Evolutionary conservation across 2,888 invertebrate genomes (phyloP).

Genomic region (Physocephala rufipes): DNA sequence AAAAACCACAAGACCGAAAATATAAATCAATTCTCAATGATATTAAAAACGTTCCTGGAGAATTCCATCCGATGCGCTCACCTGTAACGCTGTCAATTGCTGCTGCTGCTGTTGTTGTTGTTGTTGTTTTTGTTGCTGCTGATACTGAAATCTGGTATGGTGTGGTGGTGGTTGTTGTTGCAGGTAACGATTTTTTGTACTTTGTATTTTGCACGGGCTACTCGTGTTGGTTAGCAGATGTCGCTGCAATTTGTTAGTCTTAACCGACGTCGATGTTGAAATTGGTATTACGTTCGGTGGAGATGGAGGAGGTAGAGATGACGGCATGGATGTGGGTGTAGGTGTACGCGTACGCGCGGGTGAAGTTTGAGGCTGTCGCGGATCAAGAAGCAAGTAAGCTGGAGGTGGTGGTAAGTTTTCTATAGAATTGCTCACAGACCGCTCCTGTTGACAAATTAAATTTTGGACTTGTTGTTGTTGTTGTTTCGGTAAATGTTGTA

Average conservation of each 20-base stretch:
- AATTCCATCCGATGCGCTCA: constrained; percentile 48
- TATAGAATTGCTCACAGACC: constrained; percentile 55
- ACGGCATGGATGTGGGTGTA: constrained; percentile 37
- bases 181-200: constrained; percentile 42
- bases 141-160: constrained; percentile 28
- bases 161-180: constrained; percentile 44
- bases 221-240: constrained; percentile 89
- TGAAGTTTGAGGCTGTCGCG: constrained; percentile 37
- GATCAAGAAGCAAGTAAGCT: constrained; percentile 61
- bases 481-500: constrained; percentile 37
- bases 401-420: constrained; percentile 66
- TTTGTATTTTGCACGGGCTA: constrained; percentile 68
- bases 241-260: constrained; percentile 84
- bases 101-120: constrained; percentile 42
- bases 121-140: constrained; percentile 25
- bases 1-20: constrained; percentile 38
- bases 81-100: constrained; percentile 57
- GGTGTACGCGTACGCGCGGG: constrained; percentile 36
- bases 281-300: constrained; percentile 53
- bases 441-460: constrained; percentile 50
- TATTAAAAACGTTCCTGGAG: neutral
- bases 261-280: constrained; percentile 76
- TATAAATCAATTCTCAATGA: constrained; percentile 34
- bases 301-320: constrained; percentile 35
- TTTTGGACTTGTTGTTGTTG: constrained; percentile 43